Percentiles rank a stretch among this genome's conserved stretches.
These are phyloP conservation scores for Sesamia inferens DNA, from an alignment of 2,888 invertebrate species.

Conservation along the genomic window DNA sequence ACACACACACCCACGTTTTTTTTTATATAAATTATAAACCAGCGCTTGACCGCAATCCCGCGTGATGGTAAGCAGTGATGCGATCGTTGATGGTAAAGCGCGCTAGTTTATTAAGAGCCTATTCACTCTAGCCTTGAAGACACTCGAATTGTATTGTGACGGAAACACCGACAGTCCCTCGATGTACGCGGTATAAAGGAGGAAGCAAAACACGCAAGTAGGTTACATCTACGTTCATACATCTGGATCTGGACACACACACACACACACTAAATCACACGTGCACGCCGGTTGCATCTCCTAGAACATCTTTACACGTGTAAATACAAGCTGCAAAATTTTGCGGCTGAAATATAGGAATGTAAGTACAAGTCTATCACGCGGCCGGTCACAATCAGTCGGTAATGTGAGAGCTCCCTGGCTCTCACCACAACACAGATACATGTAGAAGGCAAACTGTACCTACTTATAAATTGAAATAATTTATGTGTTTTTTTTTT, in stretches of 20 bases:
- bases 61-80: too few relatives aligned
- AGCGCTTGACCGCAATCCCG: too few relatives aligned
- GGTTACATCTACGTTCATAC: too few relatives aligned
- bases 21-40: too few relatives aligned
- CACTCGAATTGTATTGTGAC: too few relatives aligned
- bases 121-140: too few relatives aligned
- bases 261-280: too few relatives aligned
- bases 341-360: conserved; percentile 8
- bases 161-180: too few relatives aligned
- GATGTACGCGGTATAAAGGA: too few relatives aligned
- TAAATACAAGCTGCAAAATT: not conserved
- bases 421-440: not conserved
- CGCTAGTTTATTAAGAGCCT: too few relatives aligned
- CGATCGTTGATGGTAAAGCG: too few relatives aligned
- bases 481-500: not conserved
- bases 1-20: not conserved
- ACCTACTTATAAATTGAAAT: not conserved
- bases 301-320: not conserved
- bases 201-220: too few relatives aligned
- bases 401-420: conserved; percentile 27
- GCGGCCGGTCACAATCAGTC: conserved; percentile 35
- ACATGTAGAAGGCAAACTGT: not conserved
- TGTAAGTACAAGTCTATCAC: conserved; percentile 19
- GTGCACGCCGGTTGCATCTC: not conserved
- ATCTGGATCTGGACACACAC: not conserved